Base-by-base conservation (phyloP, 2,888 invertebrate species). In the Calliopum simillimum region DNA sequence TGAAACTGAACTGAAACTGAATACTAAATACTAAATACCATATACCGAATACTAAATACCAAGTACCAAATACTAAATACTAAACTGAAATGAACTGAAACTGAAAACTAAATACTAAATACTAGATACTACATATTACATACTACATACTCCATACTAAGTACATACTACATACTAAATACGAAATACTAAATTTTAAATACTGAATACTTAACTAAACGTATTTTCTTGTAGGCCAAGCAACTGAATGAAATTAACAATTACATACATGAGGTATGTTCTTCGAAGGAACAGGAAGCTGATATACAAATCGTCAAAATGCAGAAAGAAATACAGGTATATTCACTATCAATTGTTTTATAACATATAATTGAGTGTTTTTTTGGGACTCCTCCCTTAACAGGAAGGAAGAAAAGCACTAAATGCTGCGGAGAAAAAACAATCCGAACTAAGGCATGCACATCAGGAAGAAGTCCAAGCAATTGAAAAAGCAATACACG, bases 251-350 rank as follows among this genome's bases (percentile, higher is more conserved):
- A 69, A 21, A 47, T 69, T 13, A 74, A 33, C 53, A 71, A 66
- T 2, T 46, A 55, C 2, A 66, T 75, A n/a, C 73, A 77, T 58
- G 69, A 70, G 12, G 49, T 73, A 16, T 73, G 73, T 56, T 53
- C 70, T 11, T 16, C 58, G 3, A 67, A 55, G 2, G 69, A 68
- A 8, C 12, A n/a, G 13, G 66, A 58, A 13, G 19, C 8, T 12
- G 67, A 75, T 58, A 19, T 47, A 8, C 64, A 73, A 63, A 66
- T 71, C 1, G 64, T 63, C 8, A 62, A 71, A 62, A 66, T 76
- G 47, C 72, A 75, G 43, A 72, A 71, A 1, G 61, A 53, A 4
- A 58, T 76, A 2, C 53, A 77, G 74, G 80, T 64, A 23, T 33
- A 51, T 12, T 33, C n/a, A 41, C 1, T 3, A 2, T 11, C 21